Percentiles rank a stretch among this genome's conserved stretches.
Conservation (phyloP, 2,113 vertebrate species). For the Dasyurus viverrinus region DNA sequence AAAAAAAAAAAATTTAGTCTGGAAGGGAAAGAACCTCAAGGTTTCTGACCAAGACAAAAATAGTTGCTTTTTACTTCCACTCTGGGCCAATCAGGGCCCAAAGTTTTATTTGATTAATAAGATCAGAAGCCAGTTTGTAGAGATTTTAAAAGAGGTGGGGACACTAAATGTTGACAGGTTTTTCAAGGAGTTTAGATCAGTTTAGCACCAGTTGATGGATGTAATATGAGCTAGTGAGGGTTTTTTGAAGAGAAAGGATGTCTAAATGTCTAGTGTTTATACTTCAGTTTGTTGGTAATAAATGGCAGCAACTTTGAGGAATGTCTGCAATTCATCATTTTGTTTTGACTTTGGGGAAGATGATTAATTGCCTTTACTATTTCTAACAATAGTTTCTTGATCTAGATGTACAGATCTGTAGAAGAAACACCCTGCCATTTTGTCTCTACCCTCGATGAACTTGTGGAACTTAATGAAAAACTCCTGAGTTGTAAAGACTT, state of each 20-base stretch:
- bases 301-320: fast-evolving
- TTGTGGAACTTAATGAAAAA: conserved; percentile 94
- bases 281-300: neutral
- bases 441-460: conserved; percentile 89
- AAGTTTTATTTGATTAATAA: neutral
- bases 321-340: neutral
- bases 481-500: conserved; percentile 91
- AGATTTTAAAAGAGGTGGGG: neutral
- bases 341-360: neutral
- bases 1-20: too few species aligned
- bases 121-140: neutral
- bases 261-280: neutral
- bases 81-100: too few species aligned
- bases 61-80: too few species aligned
- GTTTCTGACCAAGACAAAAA: too few species aligned
- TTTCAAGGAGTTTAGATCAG: neutral
- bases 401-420: conserved; percentile 89
- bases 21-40: too few species aligned
- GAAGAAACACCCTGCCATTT: conserved; percentile 89
- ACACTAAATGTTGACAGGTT: neutral
- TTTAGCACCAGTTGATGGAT: neutral
- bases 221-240: neutral
- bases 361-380: neutral
- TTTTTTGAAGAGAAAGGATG: neutral
- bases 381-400: neutral